phyloP scores from a whole-genome alignment of 2,113 vertebrate genomes.

The Saimiri boliviensis region DNA sequence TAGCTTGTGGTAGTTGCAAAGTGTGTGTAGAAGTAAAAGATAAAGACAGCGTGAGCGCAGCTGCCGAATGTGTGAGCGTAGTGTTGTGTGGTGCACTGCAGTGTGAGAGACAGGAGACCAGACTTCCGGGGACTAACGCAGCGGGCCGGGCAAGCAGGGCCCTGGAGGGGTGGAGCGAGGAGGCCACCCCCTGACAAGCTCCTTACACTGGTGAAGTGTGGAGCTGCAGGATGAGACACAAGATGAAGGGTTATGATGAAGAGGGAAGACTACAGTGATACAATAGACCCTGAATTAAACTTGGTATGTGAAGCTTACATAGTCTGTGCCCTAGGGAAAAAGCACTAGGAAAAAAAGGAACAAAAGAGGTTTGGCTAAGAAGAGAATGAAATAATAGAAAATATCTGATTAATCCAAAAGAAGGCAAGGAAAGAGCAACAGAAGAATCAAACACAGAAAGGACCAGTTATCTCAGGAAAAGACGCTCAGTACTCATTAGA shows the following conservation, averaged over 20 bases:
- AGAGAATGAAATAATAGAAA: not conserved
- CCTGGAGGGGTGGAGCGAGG: not conserved
- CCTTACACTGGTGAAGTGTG: rapidly evolving
- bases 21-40: not conserved
- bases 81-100: too few relatives aligned
- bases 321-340: not conserved
- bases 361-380: not conserved
- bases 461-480: not conserved
- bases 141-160: too few relatives aligned
- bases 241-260: rapidly evolving
- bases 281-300: too few relatives aligned
- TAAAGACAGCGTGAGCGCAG: rapidly evolving
- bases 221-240: too few relatives aligned
- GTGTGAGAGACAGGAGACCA: too few relatives aligned
- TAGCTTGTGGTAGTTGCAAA: not conserved
- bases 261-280: not conserved
- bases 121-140: too few relatives aligned
- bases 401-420: not conserved
- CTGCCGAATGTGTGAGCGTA: too few relatives aligned
- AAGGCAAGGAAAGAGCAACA: not conserved
- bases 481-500: rapidly evolving
- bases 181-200: rapidly evolving
- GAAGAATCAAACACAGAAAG: not conserved
- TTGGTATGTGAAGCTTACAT: not conserved
- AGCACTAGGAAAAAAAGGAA: not conserved